A percentile compares a stretch with the other conserved stretches of the same genome.
phyloP scores from a whole-genome alignment of 2,113 vertebrate genomes.

The Neofelis nebulosa region DNA sequence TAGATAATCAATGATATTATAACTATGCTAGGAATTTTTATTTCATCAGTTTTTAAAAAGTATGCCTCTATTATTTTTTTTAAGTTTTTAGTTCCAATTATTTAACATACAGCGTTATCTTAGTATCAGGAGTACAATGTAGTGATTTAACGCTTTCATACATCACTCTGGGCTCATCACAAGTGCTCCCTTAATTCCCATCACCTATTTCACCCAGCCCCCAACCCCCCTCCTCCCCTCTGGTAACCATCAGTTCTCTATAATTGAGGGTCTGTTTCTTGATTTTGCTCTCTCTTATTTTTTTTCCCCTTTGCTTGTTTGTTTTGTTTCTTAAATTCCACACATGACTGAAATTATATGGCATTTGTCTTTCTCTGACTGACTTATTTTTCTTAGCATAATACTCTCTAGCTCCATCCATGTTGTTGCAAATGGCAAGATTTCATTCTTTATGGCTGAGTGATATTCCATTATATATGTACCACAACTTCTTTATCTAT shows the following conservation, averaged over 20 bases:
- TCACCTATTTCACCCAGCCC: neutral
- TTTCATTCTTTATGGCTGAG: neutral
- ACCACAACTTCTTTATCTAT: no score
- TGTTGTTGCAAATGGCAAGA: neutral
- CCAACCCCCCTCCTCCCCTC: neutral
- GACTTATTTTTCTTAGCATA: neutral
- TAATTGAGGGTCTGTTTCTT: neutral
- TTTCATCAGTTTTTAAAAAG: neutral
- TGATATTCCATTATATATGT: neutral
- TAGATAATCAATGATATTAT: slow-evolving; percentile 10
- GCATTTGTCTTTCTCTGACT: neutral
- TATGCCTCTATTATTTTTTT: neutral
- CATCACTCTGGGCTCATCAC: neutral
- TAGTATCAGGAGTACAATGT: neutral
- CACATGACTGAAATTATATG: neutral
- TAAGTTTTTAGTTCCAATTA: neutral
- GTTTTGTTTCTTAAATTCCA: neutral
- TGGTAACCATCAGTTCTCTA: neutral
- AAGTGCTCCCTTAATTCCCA: neutral
- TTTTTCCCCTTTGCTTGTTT: neutral
- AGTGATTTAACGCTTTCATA: neutral
- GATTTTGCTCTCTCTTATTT: neutral
- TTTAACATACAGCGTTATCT: neutral
- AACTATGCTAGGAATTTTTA: neutral
- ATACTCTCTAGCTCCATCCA: neutral